A percentile compares a stretch with the other conserved stretches of the same genome.
Evolutionary conservation across 2,113 vertebrate species (phyloP).

Genomic region (Trochalopteron elliotii): DNA sequence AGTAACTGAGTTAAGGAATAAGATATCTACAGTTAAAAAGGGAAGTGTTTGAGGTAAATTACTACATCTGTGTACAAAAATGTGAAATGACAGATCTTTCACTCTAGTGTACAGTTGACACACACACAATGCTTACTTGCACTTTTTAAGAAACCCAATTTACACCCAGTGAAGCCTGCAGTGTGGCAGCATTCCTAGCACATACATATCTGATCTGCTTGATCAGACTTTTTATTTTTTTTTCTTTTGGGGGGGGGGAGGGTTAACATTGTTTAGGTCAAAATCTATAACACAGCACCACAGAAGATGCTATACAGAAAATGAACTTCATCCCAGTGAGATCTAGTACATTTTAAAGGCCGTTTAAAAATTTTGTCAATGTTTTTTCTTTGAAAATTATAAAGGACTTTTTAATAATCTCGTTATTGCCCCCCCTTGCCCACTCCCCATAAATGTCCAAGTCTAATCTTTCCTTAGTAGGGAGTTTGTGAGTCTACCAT

Average conservation of each 20-base stretch:
- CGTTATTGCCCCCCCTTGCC: not conserved
- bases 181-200: not conserved
- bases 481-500: not conserved
- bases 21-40: not conserved
- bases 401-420: not conserved
- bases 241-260: no score
- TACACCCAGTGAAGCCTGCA: not conserved
- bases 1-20: not conserved
- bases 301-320: not conserved
- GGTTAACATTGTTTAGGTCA: not conserved
- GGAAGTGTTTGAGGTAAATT: not conserved
- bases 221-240: not conserved
- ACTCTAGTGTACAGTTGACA: not conserved
- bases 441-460: not conserved
- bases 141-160: not conserved
- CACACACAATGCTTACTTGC: accelerated
- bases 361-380: not conserved
- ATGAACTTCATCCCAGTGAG: not conserved
- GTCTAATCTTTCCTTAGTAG: not conserved
- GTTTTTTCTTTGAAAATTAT: not conserved
- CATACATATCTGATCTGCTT: not conserved
- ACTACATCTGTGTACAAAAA: not conserved
- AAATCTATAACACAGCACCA: not conserved
- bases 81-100: not conserved
- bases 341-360: not conserved